phyloP scores from a whole-genome alignment of 2,888 invertebrate species.

The Lycophotia porphyrea region DNA sequence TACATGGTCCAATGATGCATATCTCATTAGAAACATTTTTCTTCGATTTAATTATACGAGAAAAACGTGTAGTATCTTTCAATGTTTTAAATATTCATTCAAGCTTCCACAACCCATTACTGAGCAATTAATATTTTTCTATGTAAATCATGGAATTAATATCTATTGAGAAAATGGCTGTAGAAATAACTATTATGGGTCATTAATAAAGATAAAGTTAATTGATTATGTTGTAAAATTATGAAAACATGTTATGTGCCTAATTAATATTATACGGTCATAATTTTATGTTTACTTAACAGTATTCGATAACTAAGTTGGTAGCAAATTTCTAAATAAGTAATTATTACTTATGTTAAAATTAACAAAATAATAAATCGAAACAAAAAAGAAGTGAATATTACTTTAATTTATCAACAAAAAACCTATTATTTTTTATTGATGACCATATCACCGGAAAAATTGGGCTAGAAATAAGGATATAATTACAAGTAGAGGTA shows the following conservation, averaged over 20 bases:
- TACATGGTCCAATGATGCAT: conserved; percentile 63
- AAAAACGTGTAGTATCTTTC: conserved; percentile 45
- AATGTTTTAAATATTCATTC: conserved; percentile 34
- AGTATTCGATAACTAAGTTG: background rate
- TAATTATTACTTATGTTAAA: background rate
- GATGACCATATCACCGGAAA: background rate
- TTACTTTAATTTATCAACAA: background rate
- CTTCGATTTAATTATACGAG: conserved; percentile 26
- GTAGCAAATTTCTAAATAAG: background rate
- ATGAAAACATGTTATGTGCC: conserved; percentile 6
- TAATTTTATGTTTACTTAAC: background rate
- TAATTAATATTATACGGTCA: conserved; percentile 17
- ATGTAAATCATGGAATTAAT: conserved; percentile 26
- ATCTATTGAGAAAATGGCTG: conserved; percentile 5
- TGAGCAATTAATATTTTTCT: conserved; percentile 15
- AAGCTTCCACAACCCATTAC: conserved; percentile 6
- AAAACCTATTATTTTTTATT: background rate
- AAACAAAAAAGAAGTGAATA: no score
- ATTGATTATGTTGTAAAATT: conserved; percentile 38
- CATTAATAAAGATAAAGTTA: conserved; percentile 33
- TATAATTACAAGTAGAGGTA: background rate
- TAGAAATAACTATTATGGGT: conserved; percentile 10
- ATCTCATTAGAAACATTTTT: conserved; percentile 60
- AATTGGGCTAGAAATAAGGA: background rate
- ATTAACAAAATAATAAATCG: background rate